Conservation (phyloP, 1,140 invertebrate genomes). For the Monomorium pharaonis region DNA sequence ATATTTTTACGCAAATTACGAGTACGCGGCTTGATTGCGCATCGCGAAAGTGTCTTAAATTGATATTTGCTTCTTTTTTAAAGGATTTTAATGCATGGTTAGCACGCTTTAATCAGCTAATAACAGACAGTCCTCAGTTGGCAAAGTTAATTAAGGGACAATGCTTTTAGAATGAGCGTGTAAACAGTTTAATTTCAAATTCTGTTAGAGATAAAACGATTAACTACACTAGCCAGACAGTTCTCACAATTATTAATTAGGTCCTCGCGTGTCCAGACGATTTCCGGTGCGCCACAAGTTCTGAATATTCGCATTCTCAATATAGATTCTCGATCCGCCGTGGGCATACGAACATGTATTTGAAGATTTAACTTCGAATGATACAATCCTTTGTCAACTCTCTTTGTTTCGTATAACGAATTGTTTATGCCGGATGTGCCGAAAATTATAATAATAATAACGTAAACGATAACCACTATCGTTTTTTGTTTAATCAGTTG, state of each 20-base stretch:
- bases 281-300: background rate
- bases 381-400: conserved; percentile 26
- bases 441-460: background rate
- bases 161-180: background rate
- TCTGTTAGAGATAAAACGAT: background rate
- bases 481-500: background rate
- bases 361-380: background rate
- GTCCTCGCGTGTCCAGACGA: background rate
- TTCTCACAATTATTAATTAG: background rate
- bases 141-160: background rate
- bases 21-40: background rate
- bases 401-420: background rate
- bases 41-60: background rate
- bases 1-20: background rate
- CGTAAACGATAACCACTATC: too few relatives aligned
- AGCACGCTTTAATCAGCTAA: background rate
- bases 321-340: conserved; percentile 7
- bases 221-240: background rate
- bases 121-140: background rate
- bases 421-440: too few relatives aligned
- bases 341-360: background rate
- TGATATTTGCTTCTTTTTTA: background rate
- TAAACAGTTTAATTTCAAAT: background rate
- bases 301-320: background rate
- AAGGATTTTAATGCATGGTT: background rate